These are phyloP conservation scores for Petrolisthes manimaculis DNA, from an alignment of 2,888 invertebrate genomes.

Conservation along the genomic window DNA sequence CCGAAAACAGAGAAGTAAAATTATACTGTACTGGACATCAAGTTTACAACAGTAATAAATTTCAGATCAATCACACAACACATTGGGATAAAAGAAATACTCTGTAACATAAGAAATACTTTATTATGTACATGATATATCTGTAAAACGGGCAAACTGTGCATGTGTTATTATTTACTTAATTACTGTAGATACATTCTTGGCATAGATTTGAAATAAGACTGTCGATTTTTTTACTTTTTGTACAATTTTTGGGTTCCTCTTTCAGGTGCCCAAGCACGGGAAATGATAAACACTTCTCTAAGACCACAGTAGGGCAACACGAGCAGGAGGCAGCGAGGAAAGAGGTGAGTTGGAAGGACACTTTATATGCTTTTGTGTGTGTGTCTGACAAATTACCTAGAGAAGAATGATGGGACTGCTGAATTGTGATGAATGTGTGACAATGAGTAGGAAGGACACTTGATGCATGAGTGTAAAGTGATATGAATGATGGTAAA, in stretches of 20 bases:
- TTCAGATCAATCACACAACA: too few species aligned
- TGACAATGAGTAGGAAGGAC: neutral
- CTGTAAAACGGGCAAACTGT: slow-evolving; percentile 62
- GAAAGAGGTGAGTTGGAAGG: slow-evolving; percentile 48
- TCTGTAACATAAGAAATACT: slow-evolving; percentile 57
- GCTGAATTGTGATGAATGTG: too few species aligned
- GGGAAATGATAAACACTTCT: slow-evolving; percentile 57
- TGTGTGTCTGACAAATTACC: slow-evolving; percentile 10
- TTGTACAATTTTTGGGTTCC: slow-evolving; percentile 61
- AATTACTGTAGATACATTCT: slow-evolving; percentile 61
- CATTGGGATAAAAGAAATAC: slow-evolving; percentile 10
- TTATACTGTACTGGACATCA: too few species aligned
- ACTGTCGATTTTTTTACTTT: slow-evolving; percentile 47
- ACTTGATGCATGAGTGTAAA: slow-evolving; percentile 1
- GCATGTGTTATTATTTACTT: slow-evolving; percentile 61
- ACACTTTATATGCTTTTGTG: slow-evolving; percentile 49
- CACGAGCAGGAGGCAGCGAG: slow-evolving; percentile 42
- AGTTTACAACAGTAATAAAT: too few species aligned
- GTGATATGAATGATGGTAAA: too few species aligned
- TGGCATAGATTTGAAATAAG: slow-evolving; percentile 62
- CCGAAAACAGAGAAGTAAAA: too few species aligned
- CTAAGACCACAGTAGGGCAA: slow-evolving; percentile 34
- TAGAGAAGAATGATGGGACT: too few species aligned
- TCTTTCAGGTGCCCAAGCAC: slow-evolving; percentile 59
- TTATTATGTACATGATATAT: slow-evolving; percentile 63